A percentile compares a stretch with the other conserved stretches of the same genome.
phyloP scores from a whole-genome alignment of 2,888 invertebrate genomes.

The Frankliniella fusca region DNA sequence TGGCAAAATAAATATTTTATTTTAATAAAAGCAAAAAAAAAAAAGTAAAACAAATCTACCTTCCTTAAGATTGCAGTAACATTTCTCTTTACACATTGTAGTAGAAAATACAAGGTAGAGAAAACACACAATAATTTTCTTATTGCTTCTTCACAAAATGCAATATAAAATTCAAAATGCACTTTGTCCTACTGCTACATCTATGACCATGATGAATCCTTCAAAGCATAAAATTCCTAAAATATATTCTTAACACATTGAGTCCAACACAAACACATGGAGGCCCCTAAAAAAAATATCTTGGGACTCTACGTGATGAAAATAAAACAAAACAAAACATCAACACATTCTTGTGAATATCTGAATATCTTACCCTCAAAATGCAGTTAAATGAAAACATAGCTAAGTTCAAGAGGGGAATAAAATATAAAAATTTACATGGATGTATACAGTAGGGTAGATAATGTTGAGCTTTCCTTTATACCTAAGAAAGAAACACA shows the following conservation, averaged over 20 bases:
- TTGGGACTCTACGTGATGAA: background rate
- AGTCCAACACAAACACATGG: too few species aligned
- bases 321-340: too few species aligned
- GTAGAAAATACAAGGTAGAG: background rate
- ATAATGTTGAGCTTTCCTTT: background rate
- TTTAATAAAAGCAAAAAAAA: background rate
- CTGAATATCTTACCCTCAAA: background rate
- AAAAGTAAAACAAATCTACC: background rate
- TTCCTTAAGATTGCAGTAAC: too few species aligned
- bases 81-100: background rate
- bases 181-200: background rate
- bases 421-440: background rate
- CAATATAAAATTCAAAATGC: background rate
- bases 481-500: background rate
- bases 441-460: background rate
- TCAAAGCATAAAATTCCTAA: too few species aligned
- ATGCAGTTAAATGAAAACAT: background rate
- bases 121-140: background rate
- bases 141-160: slow-evolving; percentile 2
- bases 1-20: background rate
- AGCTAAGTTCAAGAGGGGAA: background rate
- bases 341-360: background rate
- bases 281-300: background rate
- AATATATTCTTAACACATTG: too few species aligned
- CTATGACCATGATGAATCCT: too few species aligned